These are phyloP conservation scores for Oikopleura dioica DNA, from an alignment of 23 tunicate species.

Conservation along the genomic window DNA sequence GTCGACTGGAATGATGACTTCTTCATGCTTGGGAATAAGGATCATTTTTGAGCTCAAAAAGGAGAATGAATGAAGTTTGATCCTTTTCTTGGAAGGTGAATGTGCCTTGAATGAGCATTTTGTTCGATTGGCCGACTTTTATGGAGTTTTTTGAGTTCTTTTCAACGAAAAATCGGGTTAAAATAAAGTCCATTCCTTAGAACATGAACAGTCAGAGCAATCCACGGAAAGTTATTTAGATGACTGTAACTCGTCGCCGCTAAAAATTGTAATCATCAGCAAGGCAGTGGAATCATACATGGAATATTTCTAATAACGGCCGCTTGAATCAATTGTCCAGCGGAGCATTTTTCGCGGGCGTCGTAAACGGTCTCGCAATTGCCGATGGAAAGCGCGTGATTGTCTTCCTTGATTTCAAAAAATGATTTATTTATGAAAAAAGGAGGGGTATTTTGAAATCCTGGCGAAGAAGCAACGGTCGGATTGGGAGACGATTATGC, in stretches of 20 bases:
- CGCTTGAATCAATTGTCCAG: neutral
- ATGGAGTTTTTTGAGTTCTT: too few relatives aligned
- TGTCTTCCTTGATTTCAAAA: too few relatives aligned
- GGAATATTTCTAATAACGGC: neutral
- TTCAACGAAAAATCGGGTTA: too few relatives aligned
- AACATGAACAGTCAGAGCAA: conserved; percentile 5
- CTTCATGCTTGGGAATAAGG: neutral
- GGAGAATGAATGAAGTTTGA: too few relatives aligned
- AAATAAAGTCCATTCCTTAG: neutral
- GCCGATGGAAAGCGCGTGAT: neutral
- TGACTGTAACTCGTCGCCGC: neutral
- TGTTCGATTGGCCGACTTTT: too few relatives aligned
- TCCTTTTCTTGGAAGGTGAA: too few relatives aligned
- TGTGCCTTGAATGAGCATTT: too few relatives aligned
- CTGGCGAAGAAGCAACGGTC: neutral
- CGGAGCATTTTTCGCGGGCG: neutral
- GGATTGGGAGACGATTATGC: neutral
- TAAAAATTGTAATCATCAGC: too few relatives aligned
- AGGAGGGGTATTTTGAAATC: too few relatives aligned
- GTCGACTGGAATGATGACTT: conserved; percentile 4
- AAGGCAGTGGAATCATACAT: too few relatives aligned
- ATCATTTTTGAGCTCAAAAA: too few relatives aligned
- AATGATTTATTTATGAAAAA: too few relatives aligned
- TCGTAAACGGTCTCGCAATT: neutral
- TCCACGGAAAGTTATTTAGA: neutral